phyloP scores from a whole-genome alignment of 2,797 vertebrate genomes.

The Myotis findleyi region DNA sequence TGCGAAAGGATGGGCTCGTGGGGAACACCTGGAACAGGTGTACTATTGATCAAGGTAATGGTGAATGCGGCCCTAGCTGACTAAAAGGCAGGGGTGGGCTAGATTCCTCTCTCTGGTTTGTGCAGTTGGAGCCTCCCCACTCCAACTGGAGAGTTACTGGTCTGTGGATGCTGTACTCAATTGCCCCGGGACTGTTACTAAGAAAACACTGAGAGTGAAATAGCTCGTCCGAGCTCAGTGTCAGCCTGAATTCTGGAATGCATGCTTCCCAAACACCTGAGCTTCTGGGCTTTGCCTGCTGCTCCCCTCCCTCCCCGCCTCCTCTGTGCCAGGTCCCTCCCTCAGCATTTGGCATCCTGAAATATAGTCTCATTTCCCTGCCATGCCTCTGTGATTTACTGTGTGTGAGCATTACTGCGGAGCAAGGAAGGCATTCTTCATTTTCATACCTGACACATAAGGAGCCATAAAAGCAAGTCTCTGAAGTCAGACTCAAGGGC shows the following conservation, averaged over 20 bases:
- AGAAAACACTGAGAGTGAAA: neutral
- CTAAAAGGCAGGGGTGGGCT: neutral
- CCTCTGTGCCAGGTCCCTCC: neutral
- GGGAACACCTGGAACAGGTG: neutral
- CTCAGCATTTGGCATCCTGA: neutral
- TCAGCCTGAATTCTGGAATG: neutral
- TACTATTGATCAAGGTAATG: neutral
- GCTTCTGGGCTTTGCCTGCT: neutral
- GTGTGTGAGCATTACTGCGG: rapidly evolving
- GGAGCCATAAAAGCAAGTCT: slow-evolving; percentile 80
- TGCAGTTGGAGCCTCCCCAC: neutral
- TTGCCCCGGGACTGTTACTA: neutral
- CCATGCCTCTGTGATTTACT: slow-evolving; percentile 49
- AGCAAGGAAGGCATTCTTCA: slow-evolving; percentile 65
- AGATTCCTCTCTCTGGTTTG: neutral
- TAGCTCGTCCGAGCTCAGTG: neutral
- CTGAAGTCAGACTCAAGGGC: slow-evolving; percentile 80
- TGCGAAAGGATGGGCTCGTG: neutral
- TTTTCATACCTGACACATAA: slow-evolving; percentile 72
- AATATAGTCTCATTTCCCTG: neutral
- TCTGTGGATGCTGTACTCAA: neutral
- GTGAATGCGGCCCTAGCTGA: too few relatives aligned
- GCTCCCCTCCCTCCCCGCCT: neutral
- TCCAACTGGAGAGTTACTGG: neutral
- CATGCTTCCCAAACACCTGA: neutral